Evolutionary conservation across 2,888 invertebrate genomes (phyloP).

Genomic region (Orthosia gothica): DNA sequence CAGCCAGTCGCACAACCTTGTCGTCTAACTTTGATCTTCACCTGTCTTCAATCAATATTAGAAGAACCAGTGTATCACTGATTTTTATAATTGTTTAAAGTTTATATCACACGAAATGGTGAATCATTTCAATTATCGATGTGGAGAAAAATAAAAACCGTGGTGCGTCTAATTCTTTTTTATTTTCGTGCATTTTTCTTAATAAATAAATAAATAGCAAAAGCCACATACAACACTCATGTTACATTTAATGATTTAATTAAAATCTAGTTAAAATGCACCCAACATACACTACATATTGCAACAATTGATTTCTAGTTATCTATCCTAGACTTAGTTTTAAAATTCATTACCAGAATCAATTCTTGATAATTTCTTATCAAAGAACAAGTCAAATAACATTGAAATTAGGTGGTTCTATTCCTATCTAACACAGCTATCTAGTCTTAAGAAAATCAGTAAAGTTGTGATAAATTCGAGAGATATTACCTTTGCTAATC

Average conservation of each 20-base stretch:
- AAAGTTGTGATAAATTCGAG: slow-evolving; percentile 22
- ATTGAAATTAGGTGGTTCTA: background rate
- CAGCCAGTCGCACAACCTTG: too few relatives aligned
- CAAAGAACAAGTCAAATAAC: slow-evolving; percentile 2
- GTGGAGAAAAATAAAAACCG: background rate
- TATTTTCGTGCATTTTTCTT: slow-evolving; percentile 50
- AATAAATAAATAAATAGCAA: slow-evolving; percentile 61
- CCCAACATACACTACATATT: slow-evolving; percentile 20
- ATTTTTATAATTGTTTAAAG: background rate
- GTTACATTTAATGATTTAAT: slow-evolving; percentile 42
- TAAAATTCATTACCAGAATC: slow-evolving; percentile 6
- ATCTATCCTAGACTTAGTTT: slow-evolving; percentile 9
- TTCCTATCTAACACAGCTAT: background rate
- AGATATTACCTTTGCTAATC: slow-evolving; percentile 17
- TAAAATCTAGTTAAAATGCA: slow-evolving; percentile 31
- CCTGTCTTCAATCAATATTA: slow-evolving; percentile 1
- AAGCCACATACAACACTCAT: slow-evolving; percentile 55
- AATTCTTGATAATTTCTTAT: slow-evolving; percentile 9
- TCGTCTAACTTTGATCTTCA: too few relatives aligned
- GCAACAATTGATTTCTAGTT: slow-evolving; percentile 21
- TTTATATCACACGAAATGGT: background rate
- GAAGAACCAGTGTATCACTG: background rate
- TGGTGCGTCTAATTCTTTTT: slow-evolving; percentile 35
- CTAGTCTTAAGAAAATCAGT: slow-evolving; percentile 12
- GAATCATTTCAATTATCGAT: background rate